phyloP scores from a whole-genome alignment of 35 echinoderm and acorn worm genomes.

The Lytechinus variegatus region DNA sequence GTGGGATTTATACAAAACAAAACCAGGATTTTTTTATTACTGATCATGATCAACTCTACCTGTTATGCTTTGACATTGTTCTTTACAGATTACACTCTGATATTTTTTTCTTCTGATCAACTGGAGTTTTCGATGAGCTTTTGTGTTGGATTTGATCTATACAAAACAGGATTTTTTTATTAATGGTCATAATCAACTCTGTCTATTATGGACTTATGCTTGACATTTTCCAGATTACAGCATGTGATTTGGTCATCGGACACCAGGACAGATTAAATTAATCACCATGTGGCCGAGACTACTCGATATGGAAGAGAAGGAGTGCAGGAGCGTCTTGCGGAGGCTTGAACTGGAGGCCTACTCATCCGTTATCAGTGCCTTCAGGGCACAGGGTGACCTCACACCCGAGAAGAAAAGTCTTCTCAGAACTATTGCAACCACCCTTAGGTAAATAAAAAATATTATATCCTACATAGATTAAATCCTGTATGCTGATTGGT shows the following conservation, averaged over 20 bases:
- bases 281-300: conserved; percentile 80
- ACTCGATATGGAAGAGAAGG: conserved; percentile 73
- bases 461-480: no score
- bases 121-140: no score
- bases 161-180: not conserved
- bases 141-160: no score
- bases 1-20: no score
- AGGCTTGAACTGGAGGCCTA: conserved; percentile 92
- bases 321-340: conserved; percentile 77
- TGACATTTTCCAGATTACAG: not conserved
- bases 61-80: not conserved
- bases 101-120: no score
- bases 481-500: no score
- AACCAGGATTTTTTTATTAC: not conserved
- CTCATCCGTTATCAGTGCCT: conserved; percentile 75
- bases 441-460: conserved; percentile 65
- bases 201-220: not conserved
- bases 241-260: not conserved
- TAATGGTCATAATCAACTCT: not conserved
- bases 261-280: not conserved
- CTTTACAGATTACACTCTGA: no score
- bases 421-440: conserved; percentile 55
- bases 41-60: not conserved
- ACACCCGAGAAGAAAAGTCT: conserved; percentile 82
- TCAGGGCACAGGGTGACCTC: conserved; percentile 85